Conservation (phyloP, 2,888 invertebrate genomes). For the Dusona sp. region DNA sequence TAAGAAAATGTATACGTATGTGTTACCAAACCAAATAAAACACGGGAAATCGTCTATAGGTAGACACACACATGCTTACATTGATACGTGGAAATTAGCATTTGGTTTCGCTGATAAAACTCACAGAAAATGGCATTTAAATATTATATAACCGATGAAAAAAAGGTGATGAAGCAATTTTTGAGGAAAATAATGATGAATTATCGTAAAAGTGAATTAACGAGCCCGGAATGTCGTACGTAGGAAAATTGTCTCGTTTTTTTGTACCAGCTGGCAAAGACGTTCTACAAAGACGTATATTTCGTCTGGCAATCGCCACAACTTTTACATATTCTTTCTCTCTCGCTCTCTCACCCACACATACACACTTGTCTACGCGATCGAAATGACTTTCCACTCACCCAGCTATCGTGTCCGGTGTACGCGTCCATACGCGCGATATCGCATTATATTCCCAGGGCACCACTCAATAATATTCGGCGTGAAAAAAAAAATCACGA, state of each 20-base stretch:
- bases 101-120: slow-evolving; percentile 40
- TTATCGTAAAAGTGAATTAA: neutral
- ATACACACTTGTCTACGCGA: slow-evolving; percentile 22
- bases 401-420: slow-evolving; percentile 77
- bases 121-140: slow-evolving; percentile 33
- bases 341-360: neutral
- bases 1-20: neutral
- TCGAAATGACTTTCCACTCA: slow-evolving; percentile 73
- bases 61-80: slow-evolving; percentile 30
- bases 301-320: slow-evolving; percentile 15
- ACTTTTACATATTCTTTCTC: slow-evolving; percentile 10
- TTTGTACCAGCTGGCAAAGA: slow-evolving; percentile 54
- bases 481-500: slow-evolving; percentile 2
- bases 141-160: slow-evolving; percentile 72
- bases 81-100: neutral
- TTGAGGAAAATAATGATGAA: slow-evolving; percentile 13
- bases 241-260: neutral
- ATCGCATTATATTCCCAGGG: slow-evolving; percentile 74
- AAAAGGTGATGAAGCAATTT: slow-evolving; percentile 55
- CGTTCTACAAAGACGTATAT: slow-evolving; percentile 8
- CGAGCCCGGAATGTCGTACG: neutral
- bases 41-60: slow-evolving; percentile 4
- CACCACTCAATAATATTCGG: slow-evolving; percentile 39
- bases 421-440: slow-evolving; percentile 73
- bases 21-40: neutral